phyloP scores from a whole-genome alignment of 2,113 vertebrate species.

The Zootoca vivipara region DNA sequence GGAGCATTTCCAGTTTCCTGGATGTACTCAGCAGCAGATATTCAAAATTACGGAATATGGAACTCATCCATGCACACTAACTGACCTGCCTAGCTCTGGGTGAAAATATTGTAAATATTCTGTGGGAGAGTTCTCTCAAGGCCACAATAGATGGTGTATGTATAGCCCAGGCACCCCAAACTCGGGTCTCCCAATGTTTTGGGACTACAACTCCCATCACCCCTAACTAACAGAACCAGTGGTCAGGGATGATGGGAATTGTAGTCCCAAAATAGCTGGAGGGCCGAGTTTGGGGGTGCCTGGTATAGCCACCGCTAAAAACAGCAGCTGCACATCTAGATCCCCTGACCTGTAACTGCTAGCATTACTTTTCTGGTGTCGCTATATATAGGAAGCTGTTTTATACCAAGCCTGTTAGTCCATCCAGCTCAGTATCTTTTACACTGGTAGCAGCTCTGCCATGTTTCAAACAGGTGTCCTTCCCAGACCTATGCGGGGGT shows the following conservation, averaged over 20 bases:
- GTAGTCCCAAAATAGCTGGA: too few relatives aligned
- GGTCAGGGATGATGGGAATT: too few relatives aligned
- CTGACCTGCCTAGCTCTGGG: neutral
- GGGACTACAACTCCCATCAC: too few relatives aligned
- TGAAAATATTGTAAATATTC: neutral
- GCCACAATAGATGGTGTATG: too few relatives aligned
- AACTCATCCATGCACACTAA: neutral
- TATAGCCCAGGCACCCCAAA: too few relatives aligned
- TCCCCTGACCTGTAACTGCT: neutral
- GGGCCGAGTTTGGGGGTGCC: too few relatives aligned
- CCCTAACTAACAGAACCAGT: too few relatives aligned
- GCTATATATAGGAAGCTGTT: neutral
- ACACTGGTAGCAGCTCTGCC: neutral
- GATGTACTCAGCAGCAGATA: neutral
- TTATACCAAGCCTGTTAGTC: neutral
- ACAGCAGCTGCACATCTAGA: neutral
- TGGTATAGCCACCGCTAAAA: neutral
- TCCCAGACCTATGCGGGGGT: too few relatives aligned
- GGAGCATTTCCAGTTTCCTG: conserved; percentile 19
- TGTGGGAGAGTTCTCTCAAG: neutral
- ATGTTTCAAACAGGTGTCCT: neutral
- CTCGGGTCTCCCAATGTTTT: too few relatives aligned
- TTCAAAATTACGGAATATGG: conserved; percentile 13
- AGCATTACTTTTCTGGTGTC: neutral
- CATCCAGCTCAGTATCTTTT: neutral